Percentiles rank a stretch among this genome's conserved stretches.
These are phyloP conservation scores for Eucriotettix oculatus DNA, from an alignment of 2,888 invertebrate genomes.

Conservation along the genomic window DNA sequence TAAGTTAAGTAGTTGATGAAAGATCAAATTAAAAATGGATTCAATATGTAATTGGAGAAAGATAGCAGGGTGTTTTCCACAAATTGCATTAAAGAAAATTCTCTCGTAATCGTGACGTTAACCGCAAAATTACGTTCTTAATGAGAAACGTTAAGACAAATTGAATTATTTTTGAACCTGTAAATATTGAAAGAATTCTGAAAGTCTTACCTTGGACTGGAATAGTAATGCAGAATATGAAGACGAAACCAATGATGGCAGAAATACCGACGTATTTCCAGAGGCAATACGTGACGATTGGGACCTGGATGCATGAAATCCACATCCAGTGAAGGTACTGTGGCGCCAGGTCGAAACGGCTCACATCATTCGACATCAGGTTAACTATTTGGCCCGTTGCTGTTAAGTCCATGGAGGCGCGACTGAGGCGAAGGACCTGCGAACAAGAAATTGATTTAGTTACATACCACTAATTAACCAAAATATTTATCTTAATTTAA, in stretches of 20 bases:
- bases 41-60: too few species aligned
- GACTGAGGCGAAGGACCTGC: conserved; percentile 60
- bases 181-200: too few species aligned
- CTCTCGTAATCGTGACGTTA: too few species aligned
- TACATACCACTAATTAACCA: too few species aligned
- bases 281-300: conserved; percentile 27
- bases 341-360: conserved; percentile 33
- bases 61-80: too few species aligned
- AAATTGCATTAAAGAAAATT: too few species aligned
- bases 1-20: too few species aligned
- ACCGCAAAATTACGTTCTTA: too few species aligned
- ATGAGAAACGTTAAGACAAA: too few species aligned
- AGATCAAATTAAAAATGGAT: too few species aligned
- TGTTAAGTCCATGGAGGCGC: conserved; percentile 69
- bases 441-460: neutral
- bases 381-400: conserved; percentile 49
- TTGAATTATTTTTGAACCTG: too few species aligned
- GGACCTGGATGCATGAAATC: conserved; percentile 31
- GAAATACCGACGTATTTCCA: conserved; percentile 31
- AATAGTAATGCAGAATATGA: conserved; percentile 40
- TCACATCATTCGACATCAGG: conserved; percentile 37
- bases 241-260: conserved; percentile 26
- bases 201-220: conserved; percentile 38
- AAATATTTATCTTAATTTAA: too few species aligned
- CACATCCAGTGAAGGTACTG: conserved; percentile 35